These are phyloP conservation scores for Troglohyphantes excavatus DNA, from an alignment of 2,888 invertebrate genomes.

Conservation along the genomic window DNA sequence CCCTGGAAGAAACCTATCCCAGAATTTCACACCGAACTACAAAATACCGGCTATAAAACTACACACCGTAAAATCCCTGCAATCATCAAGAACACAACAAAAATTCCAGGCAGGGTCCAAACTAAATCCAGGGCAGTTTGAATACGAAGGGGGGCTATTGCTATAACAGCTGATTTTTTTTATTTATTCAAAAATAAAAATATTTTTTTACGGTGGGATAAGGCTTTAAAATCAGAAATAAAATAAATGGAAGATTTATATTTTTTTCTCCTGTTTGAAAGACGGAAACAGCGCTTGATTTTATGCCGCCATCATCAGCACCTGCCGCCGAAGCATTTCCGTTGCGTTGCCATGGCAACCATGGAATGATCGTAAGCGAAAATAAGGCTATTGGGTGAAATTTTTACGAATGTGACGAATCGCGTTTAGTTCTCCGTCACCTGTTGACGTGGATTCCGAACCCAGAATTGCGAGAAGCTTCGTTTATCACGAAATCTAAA, in stretches of 20 bases:
- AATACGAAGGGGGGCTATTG: conserved; percentile 6
- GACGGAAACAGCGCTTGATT: conserved; percentile 29
- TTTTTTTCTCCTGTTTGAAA: neutral
- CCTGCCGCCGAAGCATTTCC: conserved; percentile 27
- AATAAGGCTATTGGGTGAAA: conserved; percentile 36
- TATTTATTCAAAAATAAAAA: neutral
- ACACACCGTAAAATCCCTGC: neutral
- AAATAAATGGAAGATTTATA: conserved; percentile 34
- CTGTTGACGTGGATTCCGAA: conserved; percentile 31
- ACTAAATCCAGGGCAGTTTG: neutral
- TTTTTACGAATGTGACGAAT: conserved; percentile 48
- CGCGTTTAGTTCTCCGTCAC: conserved; percentile 38
- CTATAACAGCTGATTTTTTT: neutral
- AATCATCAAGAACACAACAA: neutral
- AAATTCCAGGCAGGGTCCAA: neutral
- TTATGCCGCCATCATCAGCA: conserved; percentile 54
- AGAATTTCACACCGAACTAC: neutral
- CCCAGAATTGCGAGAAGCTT: neutral
- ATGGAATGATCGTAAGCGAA: conserved; percentile 50
- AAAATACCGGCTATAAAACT: conserved; percentile 16
- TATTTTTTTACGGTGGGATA: neutral
- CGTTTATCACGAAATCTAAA: conserved; percentile 13
- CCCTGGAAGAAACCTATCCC: neutral
- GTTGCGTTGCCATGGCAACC: conserved; percentile 37
- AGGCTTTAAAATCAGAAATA: conserved; percentile 32